phyloP scores from a whole-genome alignment of 2,113 vertebrate genomes.

The Ptychochromis oligacanthus region DNA sequence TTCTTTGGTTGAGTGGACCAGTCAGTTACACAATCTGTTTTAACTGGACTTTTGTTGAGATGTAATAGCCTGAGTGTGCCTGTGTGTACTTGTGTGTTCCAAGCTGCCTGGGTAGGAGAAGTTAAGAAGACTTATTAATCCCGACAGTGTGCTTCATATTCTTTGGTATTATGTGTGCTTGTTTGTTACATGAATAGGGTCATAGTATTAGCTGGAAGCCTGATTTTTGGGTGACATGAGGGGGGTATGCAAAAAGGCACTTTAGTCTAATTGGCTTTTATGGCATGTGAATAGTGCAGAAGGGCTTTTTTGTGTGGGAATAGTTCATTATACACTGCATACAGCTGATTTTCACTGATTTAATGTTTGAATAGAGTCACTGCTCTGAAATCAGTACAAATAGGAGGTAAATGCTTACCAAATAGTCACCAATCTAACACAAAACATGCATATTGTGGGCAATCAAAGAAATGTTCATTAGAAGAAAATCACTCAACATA shows the following conservation, averaged over 20 bases:
- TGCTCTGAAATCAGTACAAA: neutral
- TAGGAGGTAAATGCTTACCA: neutral
- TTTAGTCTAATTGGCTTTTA: conserved; percentile 19
- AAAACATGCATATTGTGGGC: neutral
- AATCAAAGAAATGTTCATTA: neutral
- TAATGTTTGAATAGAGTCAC: neutral
- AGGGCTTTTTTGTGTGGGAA: neutral
- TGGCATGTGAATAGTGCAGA: neutral
- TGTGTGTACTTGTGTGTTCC: neutral
- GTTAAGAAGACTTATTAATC: conserved; percentile 41
- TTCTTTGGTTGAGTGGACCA: conserved; percentile 31
- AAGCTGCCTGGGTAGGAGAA: conserved; percentile 18
- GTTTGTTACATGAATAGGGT: conserved; percentile 29
- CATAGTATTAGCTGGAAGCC: conserved; percentile 16
- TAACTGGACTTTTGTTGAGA: conserved; percentile 18
- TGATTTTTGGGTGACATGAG: conserved; percentile 17
- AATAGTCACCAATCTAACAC: neutral
- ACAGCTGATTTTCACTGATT: neutral
- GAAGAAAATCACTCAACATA: neutral
- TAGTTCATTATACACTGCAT: neutral
- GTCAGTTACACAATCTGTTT: conserved; percentile 31
- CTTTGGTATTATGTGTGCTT: conserved; percentile 20
- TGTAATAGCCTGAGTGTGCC: neutral
- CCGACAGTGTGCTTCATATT: conserved; percentile 36
- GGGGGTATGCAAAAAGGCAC: conserved; percentile 14